Evolutionary conservation across 2,888 invertebrate species (phyloP).

Genomic region (Athalia cordata): DNA sequence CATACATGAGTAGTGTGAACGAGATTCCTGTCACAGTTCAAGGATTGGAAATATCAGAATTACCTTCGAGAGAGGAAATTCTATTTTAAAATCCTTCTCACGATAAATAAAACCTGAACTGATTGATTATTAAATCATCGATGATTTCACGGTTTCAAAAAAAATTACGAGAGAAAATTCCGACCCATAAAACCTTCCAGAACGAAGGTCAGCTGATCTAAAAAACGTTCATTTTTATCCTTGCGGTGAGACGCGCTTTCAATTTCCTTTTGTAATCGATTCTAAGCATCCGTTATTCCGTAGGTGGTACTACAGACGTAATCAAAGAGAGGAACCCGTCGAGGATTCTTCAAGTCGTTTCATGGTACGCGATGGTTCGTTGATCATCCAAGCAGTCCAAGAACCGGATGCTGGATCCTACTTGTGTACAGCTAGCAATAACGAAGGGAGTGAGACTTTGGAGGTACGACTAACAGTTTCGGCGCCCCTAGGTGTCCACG

Average conservation of each 20-base stretch:
- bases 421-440: conserved; percentile 76
- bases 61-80: too few species aligned
- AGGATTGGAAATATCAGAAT: too few species aligned
- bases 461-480: conserved; percentile 75
- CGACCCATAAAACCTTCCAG: too few species aligned
- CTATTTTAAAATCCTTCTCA: too few species aligned
- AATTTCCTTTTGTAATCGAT: not conserved
- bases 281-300: conserved; percentile 13
- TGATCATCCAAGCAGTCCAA: conserved; percentile 75
- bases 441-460: conserved; percentile 76
- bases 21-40: too few species aligned
- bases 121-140: too few species aligned
- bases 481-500: conserved; percentile 70
- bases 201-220: too few species aligned
- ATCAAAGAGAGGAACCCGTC: conserved; percentile 74
- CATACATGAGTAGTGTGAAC: too few species aligned
- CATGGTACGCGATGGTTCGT: conserved; percentile 75
- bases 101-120: too few species aligned
- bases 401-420: conserved; percentile 75
- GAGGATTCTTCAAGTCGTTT: conserved; percentile 74
- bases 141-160: too few species aligned
- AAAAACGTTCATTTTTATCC: too few species aligned
- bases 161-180: too few species aligned
- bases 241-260: not conserved
- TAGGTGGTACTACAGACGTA: conserved; percentile 75